Evolutionary conservation across 1,140 invertebrate genomes (phyloP), one percentile per base, ranked within the genome.

Genomic region (Periplaneta americana): DNA sequence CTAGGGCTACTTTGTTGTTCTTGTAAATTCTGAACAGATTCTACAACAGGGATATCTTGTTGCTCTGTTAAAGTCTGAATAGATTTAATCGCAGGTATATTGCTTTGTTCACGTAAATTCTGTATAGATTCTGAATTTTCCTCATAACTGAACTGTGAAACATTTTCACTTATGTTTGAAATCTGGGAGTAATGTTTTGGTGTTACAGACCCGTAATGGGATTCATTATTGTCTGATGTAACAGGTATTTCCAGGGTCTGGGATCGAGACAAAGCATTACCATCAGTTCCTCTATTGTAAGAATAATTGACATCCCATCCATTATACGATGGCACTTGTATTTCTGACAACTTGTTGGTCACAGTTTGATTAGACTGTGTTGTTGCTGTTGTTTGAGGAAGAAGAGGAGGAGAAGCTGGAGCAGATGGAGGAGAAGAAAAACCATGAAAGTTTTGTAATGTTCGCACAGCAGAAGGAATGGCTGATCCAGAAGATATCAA

Each of bases 131-230:
- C 36, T 80, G 74, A 37, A 34, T 74, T 82, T 86, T 84, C n/a
- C 5, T 81, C 74, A 80, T 87, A 88, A 66, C 89, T 86, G 35
- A 89, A 87, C 75, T 88, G 86, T 0, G 87, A 79, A 2, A 89
- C 85, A 81, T 88, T 88, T 66, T 66, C 22, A 66, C 48, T 66
- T n/a, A 66, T 66, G 13, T 28, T 11, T 66, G 48, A 5, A 66
- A n/a, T 66, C n/a, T 66, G 48, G 28, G 48, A 28, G 48, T 66
- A 66, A 5, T 66, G 48, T 28, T 66, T 66, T 5, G 48, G 48
- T 28, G 22, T n/a, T n/a, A 66, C 4, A 11, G 48, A 28, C 48
- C 28, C 4, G 11, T 66, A 66, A 66, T n/a, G 22, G 0, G 28
- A n/a, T 66, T 66, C 22, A 66, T 66, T 22, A 66, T 66, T 66